These are phyloP conservation scores for Urocitellus parryii DNA, from an alignment of 2,113 vertebrate species.

Conservation along the genomic window DNA sequence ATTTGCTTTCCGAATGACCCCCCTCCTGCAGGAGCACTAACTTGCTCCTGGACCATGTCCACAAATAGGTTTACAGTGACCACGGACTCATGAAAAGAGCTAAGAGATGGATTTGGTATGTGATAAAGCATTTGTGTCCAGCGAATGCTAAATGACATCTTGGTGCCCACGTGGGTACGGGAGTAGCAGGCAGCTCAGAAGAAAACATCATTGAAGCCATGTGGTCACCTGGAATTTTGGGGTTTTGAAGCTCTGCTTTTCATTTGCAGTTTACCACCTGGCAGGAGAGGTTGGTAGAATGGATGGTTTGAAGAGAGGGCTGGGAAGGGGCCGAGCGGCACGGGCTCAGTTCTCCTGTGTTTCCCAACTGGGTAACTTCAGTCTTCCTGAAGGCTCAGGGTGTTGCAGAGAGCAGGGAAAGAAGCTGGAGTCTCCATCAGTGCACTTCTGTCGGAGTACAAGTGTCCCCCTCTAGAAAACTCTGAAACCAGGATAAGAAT, in stretches of 20 bases:
- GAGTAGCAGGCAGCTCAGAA: background rate
- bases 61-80: background rate
- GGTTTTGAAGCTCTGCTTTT: constrained; percentile 2
- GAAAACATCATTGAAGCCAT: background rate
- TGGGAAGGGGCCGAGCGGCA: too few species aligned
- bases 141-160: background rate
- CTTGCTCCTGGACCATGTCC: background rate
- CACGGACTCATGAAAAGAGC: background rate
- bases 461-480: background rate
- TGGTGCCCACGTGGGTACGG: rapidly evolving
- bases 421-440: background rate
- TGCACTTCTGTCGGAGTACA: background rate
- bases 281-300: background rate
- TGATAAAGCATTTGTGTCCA: background rate
- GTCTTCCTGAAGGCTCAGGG: background rate
- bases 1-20: background rate
- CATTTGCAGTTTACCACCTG: background rate
- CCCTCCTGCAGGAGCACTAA: background rate
- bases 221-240: background rate
- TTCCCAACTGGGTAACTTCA: background rate
- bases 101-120: background rate
- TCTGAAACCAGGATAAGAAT: background rate
- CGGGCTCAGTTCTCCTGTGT: background rate
- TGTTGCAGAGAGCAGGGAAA: background rate
- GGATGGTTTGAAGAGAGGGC: background rate